A percentile compares a stretch with the other conserved stretches of the same genome.
Evolutionary conservation across 2,888 invertebrate species (phyloP).

Genomic region (Acanthosepion lycidas): DNA sequence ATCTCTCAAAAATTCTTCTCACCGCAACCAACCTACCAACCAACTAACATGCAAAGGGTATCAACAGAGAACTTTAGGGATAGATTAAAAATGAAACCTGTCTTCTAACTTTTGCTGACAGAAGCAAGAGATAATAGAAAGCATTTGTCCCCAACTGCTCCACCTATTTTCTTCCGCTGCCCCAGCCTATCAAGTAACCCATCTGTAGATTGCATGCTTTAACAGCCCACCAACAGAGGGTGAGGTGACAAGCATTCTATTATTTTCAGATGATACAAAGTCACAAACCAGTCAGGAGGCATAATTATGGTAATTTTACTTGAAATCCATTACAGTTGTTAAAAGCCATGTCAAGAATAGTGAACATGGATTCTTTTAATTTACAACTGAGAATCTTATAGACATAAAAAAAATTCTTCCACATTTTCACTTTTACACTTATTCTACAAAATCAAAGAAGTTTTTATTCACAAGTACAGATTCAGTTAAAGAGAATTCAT

Average conservation of each 20-base stretch:
- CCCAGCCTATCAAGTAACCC: background rate
- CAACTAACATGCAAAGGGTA: background rate
- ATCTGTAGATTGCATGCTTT: background rate
- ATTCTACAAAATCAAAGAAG: background rate
- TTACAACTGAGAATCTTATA: background rate
- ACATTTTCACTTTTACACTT: background rate
- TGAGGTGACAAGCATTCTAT: background rate
- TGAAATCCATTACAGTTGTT: background rate
- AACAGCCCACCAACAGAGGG: background rate
- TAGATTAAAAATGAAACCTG: background rate
- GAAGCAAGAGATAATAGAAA: background rate
- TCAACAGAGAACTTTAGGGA: background rate
- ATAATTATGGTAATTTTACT: background rate
- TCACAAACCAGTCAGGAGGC: background rate
- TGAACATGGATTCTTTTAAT: background rate
- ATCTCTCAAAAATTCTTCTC: background rate
- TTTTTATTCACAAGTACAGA: no score
- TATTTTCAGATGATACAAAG: background rate
- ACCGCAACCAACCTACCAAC: background rate
- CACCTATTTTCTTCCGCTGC: background rate
- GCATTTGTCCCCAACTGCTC: background rate
- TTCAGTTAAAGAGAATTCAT: no score
- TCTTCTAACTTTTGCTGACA: background rate
- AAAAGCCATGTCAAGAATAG: background rate
- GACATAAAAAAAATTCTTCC: background rate